Conservation (phyloP, 2,888 invertebrate genomes). For the Lissonota sp. region DNA sequence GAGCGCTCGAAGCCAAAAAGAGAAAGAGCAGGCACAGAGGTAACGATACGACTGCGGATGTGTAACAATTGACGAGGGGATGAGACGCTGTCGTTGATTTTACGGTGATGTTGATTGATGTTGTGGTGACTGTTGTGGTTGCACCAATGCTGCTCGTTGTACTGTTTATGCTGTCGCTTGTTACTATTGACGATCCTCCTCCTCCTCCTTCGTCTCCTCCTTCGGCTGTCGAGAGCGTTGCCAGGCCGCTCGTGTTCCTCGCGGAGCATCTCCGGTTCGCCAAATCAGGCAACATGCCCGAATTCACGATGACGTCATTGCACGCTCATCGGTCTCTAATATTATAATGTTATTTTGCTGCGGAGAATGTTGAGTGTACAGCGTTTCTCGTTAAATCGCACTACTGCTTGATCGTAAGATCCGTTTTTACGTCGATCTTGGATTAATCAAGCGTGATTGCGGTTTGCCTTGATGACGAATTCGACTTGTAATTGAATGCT, state of each 20-base stretch:
- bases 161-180: conserved; percentile 28
- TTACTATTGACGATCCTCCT: conserved; percentile 29
- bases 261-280: conserved; percentile 67
- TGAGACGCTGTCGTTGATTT: conserved; percentile 49
- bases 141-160: conserved; percentile 48
- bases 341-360: conserved; percentile 3
- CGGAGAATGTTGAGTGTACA: background rate
- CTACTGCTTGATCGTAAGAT: conserved; percentile 9
- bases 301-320: conserved; percentile 69
- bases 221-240: conserved; percentile 47
- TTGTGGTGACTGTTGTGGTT: conserved; percentile 10
- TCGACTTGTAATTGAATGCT: too few relatives aligned
- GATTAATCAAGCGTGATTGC: conserved; percentile 7
- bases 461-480: background rate
- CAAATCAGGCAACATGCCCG: conserved; percentile 68
- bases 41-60: conserved; percentile 48
- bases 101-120: conserved; percentile 28
- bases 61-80: conserved; percentile 3
- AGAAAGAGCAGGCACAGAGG: conserved; percentile 60
- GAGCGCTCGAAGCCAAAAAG: conserved; percentile 53
- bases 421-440: background rate
- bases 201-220: conserved; percentile 27
- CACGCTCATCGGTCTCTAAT: conserved; percentile 58
- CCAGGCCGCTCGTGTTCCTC: conserved; percentile 64
- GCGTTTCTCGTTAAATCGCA: conserved; percentile 27